Evolutionary conservation across 2,113 vertebrate species (phyloP).

Genomic region (Micromys minutus): DNA sequence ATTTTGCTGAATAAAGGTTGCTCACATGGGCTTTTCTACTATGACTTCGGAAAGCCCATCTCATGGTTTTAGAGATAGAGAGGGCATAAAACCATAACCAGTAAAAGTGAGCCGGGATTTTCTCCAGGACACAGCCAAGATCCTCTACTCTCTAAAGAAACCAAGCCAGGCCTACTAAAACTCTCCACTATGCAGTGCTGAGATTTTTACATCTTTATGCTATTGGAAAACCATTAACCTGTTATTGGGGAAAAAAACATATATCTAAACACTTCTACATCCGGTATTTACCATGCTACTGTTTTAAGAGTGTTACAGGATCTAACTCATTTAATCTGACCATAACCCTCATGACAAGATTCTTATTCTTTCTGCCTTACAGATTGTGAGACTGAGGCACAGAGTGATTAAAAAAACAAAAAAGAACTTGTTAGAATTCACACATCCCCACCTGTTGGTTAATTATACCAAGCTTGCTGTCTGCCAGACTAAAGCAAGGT

Average conservation of each 20-base stretch:
- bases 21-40: not conserved
- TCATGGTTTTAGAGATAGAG: not conserved
- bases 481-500: constrained; percentile 42
- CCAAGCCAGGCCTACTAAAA: not conserved
- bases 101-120: not conserved
- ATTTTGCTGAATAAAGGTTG: not conserved
- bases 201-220: constrained; percentile 4
- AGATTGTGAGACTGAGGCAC: constrained; percentile 24
- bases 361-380: not conserved
- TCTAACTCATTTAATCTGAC: constrained; percentile 32
- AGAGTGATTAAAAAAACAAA: not conserved
- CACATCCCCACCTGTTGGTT: constrained; percentile 30
- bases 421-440: not conserved
- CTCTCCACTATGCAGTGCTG: not conserved
- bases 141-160: not conserved
- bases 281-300: not conserved
- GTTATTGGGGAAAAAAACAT: not conserved
- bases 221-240: not conserved
- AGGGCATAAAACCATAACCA: not conserved
- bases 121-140: not conserved
- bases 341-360: not conserved
- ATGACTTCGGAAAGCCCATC: not conserved
- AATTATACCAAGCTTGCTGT: not conserved
- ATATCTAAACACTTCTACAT: not conserved
- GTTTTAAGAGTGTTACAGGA: constrained; percentile 8